Base-by-base conservation (phyloP, 2,113 vertebrate species). In the Bostrychus sinensis region DNA sequence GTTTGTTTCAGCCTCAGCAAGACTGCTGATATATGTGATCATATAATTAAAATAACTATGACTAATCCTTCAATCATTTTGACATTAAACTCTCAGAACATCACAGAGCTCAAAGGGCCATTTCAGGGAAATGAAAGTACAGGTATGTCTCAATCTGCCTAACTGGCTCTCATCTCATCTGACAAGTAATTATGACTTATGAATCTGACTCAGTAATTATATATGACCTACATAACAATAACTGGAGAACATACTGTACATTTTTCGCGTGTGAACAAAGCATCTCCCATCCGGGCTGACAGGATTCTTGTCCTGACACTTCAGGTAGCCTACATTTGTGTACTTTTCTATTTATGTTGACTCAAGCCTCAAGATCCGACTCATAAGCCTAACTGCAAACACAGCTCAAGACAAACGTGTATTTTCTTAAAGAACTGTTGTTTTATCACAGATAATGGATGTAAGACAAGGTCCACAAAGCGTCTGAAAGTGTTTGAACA, bases 301-400 rank as follows among this genome's bases (percentile, higher is more conserved):
- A n/a, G 16, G 14, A 30, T 28, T 26, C 12, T 28, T 51, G 7
- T 28, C 14, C 6, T 30, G 12, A 32, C 30, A 32, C 8, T 32
- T 32, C 30, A 32, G 30, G 30, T 1, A 3, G 5, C n/a, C n/a
- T n/a, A n/a, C n/a, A n/a, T n/a, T n/a, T n/a, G n/a, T n/a, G 22
- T 48, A 45, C 17, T 48, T 25, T 48, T 25, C 8, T 3, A 14
- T 5, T 13, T 20, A n/a, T 25, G 12, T 12, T 45, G 17, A 45
- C 42, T 20, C 8, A 11, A 20, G 3, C 16, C 38, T 41, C 48
- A 16, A 16, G 6, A 51, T 26, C 48, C 25, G 14, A n/a, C 22
- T 48, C 25, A 51, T 14, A 28, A 51, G 16, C 48, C 45, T 48
- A 26, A 51, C 16, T 51, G 16, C 48, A 51, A 51, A 51, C 48